Base-by-base conservation (phyloP, 2,888 invertebrate species). In the Standfussiana lucernea region DNA sequence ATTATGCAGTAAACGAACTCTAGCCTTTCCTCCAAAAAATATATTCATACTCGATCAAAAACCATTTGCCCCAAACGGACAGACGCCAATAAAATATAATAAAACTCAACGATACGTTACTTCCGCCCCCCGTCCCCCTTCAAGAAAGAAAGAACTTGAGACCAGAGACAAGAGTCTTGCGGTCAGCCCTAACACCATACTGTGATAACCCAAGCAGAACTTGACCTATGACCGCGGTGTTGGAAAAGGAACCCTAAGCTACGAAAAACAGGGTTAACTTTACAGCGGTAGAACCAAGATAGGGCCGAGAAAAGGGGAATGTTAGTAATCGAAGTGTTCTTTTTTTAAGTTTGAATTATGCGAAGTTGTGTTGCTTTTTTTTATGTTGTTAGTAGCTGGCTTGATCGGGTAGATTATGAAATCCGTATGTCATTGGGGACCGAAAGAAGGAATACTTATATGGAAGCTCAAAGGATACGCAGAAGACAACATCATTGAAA, bases 61-160 rank as follows among this genome's bases (percentile, higher is more conserved):
- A 82, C 83, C 86, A 88, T 84, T 88, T 86, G n/a, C 89, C 90
- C 81, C 11, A 66, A 84, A 86, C 87, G 86, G 75, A 67, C 61
- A 67, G 85, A 78, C 82, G 66, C 87, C 89, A 92, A 94, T 93
- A 93, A 93, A 94, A 92, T 93, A 93, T 93, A 93, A 92, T 92
- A 89, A 92, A 93, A 93, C 92, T 89, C 93, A 95, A 93, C 95
- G 94, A 95, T 89, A 93, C 91, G 94, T 94, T 91, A 93, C 95
- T 93, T 95, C 95, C 95, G 94, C 37, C 90, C 88, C 89, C 89
- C 90, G 90, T n/a, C 53, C 88, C 89, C 90, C 91, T 72, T 61
- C 37, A 77, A 84, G 72, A 95, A 94, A 94, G 94, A 94, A 94
- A 94, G 94, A 94, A 94, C 90, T 84, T 87, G 69, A 88, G 88